Conservation (phyloP, 2,888 invertebrate genomes). For the Hanleya hanleyi region DNA sequence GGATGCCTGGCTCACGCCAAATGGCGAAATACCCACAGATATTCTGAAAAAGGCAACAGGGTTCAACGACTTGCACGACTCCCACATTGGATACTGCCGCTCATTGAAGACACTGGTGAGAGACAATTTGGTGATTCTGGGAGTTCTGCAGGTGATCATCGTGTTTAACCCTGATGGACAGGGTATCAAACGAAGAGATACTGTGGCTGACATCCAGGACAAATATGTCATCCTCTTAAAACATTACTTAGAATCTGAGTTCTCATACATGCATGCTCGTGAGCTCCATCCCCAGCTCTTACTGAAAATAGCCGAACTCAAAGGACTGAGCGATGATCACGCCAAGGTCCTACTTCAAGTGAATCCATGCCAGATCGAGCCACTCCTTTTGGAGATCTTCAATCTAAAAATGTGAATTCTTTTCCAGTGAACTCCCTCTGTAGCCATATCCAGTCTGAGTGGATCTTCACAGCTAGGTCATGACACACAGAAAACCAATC, state of each 20-base stretch:
- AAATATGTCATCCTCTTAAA: slow-evolving; percentile 75
- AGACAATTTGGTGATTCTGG: slow-evolving; percentile 90
- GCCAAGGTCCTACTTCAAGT: slow-evolving; percentile 93
- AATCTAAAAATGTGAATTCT: slow-evolving; percentile 79
- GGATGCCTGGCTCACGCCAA: slow-evolving; percentile 86
- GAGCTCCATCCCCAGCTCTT: slow-evolving; percentile 77
- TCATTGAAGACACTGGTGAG: slow-evolving; percentile 76
- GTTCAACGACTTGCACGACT: slow-evolving; percentile 64
- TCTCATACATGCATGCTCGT: slow-evolving; percentile 57
- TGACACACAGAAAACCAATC: too few species aligned
- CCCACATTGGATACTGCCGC: slow-evolving; percentile 68
- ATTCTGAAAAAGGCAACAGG: slow-evolving; percentile 90
- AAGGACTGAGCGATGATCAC: slow-evolving; percentile 91
- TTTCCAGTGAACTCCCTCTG: too few species aligned
- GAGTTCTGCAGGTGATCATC: slow-evolving; percentile 92
- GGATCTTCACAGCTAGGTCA: too few species aligned
- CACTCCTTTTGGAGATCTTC: slow-evolving; percentile 94
- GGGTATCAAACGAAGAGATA: slow-evolving; percentile 76
- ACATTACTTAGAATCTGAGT: slow-evolving; percentile 70
- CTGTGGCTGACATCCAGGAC: slow-evolving; percentile 69
- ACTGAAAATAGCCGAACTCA: slow-evolving; percentile 90
- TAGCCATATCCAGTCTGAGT: too few species aligned
- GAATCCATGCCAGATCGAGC: slow-evolving; percentile 92
- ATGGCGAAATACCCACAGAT: slow-evolving; percentile 86
- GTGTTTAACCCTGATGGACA: slow-evolving; percentile 90